phyloP scores from a whole-genome alignment of 2,113 vertebrate species.

The Formicarius rufipectus region DNA sequence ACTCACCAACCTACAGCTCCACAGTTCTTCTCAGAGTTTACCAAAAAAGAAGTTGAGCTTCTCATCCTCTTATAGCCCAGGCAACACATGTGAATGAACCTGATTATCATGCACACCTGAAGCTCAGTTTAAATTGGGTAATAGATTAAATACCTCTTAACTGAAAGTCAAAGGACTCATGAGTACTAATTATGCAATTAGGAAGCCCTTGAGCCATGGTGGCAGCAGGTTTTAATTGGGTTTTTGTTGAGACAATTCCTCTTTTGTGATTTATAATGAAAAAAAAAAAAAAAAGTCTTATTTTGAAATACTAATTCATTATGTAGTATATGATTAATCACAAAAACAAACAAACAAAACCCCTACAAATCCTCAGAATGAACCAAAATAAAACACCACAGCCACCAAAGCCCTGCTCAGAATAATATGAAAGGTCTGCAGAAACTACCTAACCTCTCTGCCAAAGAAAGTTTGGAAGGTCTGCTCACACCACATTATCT shows the following conservation, averaged over 20 bases:
- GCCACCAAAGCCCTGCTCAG: no score
- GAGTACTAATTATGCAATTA: not conserved
- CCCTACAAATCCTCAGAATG: no score
- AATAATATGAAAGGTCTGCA: no score
- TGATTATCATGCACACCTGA: no score
- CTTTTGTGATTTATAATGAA: conserved; percentile 44
- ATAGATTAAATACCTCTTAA: conserved; percentile 52
- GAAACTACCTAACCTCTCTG: no score
- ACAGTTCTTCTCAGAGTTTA: not conserved
- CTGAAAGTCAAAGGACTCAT: conserved; percentile 28
- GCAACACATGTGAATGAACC: not conserved
- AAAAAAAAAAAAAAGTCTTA: conserved; percentile 52
- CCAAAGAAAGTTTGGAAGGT: no score
- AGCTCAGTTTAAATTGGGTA: not conserved
- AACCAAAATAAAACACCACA: no score
- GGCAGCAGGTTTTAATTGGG: conserved; percentile 38
- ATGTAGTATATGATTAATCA: no score
- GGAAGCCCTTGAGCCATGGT: not conserved
- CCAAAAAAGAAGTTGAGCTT: not conserved
- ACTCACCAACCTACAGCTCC: not conserved
- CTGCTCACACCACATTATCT: no score
- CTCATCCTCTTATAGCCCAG: not conserved
- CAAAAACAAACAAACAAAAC: no score
- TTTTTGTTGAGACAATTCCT: conserved; percentile 45
- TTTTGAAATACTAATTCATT: conserved; percentile 20